Percentiles rank a stretch among this genome's conserved stretches.
Conservation (phyloP, 1,140 invertebrate genomes). For the Antheraea mylitta region DNA sequence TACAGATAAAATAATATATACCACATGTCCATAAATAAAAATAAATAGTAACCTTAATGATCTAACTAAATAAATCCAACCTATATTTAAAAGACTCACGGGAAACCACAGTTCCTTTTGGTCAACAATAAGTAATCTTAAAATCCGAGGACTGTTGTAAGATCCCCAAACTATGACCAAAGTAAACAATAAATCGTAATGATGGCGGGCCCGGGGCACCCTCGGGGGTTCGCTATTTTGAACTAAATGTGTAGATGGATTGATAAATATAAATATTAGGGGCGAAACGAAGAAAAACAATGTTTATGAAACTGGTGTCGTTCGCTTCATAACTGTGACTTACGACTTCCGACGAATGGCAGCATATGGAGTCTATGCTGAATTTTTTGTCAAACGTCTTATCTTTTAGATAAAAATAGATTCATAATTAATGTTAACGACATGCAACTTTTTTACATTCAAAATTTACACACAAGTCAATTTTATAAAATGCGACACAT, state of each 20-base stretch:
- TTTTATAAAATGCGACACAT: not conserved
- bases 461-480: constrained; percentile 1
- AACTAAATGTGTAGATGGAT: constrained; percentile 78
- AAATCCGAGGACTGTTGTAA: constrained; percentile 44
- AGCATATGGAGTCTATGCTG: constrained; percentile 64
- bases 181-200: constrained; percentile 76
- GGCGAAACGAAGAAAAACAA: constrained; percentile 78
- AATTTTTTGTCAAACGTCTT: constrained; percentile 54
- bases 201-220: constrained; percentile 66
- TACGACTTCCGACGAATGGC: constrained; percentile 74
- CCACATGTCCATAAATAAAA: not conserved
- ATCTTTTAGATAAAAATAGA: constrained; percentile 37
- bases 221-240: constrained; percentile 71
- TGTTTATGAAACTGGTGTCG: constrained; percentile 79
- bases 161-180: constrained; percentile 57
- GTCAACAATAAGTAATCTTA: constrained; percentile 38
- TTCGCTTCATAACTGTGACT: constrained; percentile 76
- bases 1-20: no score
- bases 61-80: not conserved
- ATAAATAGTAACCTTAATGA: not conserved
- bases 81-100: constrained; percentile 15
- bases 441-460: not conserved
- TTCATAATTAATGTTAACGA: constrained; percentile 11
- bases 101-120: constrained; percentile 23
- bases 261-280: constrained; percentile 79